Evolutionary conservation across 2,113 vertebrate genomes (phyloP).

Genomic region (Dermatemys mawii): DNA sequence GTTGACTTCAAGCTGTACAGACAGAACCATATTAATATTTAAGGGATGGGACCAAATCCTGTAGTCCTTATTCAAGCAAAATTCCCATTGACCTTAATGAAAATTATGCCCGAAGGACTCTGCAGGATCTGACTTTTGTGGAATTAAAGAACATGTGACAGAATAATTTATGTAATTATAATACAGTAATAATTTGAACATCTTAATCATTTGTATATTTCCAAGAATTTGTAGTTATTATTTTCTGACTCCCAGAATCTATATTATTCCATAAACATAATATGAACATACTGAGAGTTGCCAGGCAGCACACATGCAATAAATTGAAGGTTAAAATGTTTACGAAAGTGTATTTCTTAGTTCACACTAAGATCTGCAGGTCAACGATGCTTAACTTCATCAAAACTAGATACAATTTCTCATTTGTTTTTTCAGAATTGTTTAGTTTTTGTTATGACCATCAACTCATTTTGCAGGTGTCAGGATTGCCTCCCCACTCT

Average conservation of each 20-base stretch:
- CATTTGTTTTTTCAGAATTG: not conserved
- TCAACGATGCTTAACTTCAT: not conserved
- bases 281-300: not conserved
- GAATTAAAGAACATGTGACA: too few relatives aligned
- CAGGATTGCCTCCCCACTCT: too few relatives aligned
- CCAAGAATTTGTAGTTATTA: not conserved
- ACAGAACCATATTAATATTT: too few relatives aligned
- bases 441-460: not conserved
- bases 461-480: not conserved
- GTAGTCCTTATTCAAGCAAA: too few relatives aligned
- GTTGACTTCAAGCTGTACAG: too few relatives aligned
- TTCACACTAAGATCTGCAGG: not conserved
- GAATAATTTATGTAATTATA: too few relatives aligned
- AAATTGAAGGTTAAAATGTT: not conserved
- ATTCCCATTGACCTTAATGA: too few relatives aligned
- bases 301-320: not conserved
- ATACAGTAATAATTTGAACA: too few relatives aligned
- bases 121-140: too few relatives aligned
- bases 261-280: not conserved
- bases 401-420: not conserved
- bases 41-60: too few relatives aligned
- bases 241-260: not conserved
- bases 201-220: not conserved
- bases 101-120: too few relatives aligned
- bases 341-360: not conserved